Evolutionary conservation across 2,888 invertebrate genomes (phyloP).

Genomic region (Drosophila percnosoma): DNA sequence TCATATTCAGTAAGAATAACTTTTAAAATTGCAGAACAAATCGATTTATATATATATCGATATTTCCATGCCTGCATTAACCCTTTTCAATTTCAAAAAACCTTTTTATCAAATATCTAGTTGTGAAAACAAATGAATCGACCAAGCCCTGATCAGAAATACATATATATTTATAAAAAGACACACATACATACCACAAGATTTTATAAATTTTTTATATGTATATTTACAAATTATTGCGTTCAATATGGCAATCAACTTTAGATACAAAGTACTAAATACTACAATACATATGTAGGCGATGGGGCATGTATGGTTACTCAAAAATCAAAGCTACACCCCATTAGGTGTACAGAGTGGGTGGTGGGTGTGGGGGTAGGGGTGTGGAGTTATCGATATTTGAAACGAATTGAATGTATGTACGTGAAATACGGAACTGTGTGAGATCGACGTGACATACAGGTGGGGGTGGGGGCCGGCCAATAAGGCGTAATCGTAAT

Average conservation of each 20-base stretch:
- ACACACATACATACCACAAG: background rate
- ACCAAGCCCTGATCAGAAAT: background rate
- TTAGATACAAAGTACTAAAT: constrained; percentile 7
- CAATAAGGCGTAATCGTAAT: constrained; percentile 7
- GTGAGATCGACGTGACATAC: constrained; percentile 17
- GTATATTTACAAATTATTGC: background rate
- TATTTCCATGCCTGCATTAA: background rate
- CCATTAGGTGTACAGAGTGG: constrained; percentile 4
- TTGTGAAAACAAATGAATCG: background rate
- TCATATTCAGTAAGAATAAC: background rate
- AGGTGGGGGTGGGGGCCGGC: background rate
- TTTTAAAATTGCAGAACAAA: background rate
- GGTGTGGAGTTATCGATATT: constrained; percentile 13
- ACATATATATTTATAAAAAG: background rate
- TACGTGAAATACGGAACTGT: background rate
- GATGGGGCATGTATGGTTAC: constrained; percentile 13
- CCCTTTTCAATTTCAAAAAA: background rate
- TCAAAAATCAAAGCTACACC: constrained; percentile 14
- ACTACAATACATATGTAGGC: constrained; percentile 3
- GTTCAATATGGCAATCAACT: constrained; percentile 10
- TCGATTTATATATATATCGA: background rate
- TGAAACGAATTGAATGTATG: constrained; percentile 8
- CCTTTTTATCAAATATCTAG: background rate
- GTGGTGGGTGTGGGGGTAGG: background rate
- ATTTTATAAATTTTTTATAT: background rate